Evolutionary conservation across 2,888 invertebrate genomes (phyloP).

Genomic region (Phaonia tiefii): DNA sequence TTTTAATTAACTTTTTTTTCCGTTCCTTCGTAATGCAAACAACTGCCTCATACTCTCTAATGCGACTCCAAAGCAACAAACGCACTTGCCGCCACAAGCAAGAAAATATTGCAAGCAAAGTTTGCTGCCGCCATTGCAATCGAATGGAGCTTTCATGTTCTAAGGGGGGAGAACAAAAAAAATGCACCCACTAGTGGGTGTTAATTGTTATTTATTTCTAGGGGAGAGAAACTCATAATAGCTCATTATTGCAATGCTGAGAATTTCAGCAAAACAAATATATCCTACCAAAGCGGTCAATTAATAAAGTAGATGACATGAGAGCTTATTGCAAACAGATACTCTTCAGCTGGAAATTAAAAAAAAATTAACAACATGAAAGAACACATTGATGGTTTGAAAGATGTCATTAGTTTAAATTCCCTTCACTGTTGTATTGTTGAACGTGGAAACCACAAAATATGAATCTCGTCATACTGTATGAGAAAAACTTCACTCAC

Average conservation of each 20-base stretch:
- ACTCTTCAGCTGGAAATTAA: constrained; percentile 3
- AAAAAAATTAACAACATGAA: not conserved
- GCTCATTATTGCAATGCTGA: constrained; percentile 25
- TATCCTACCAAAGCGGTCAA: not conserved
- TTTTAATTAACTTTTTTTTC: constrained; percentile 49
- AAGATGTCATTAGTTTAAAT: not conserved
- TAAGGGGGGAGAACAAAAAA: not conserved
- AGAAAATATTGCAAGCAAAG: constrained; percentile 44
- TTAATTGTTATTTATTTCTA: constrained; percentile 56
- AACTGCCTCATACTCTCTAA: not conserved
- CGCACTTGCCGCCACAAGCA: constrained; percentile 42
- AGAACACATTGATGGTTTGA: not conserved
- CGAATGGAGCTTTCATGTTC: not conserved
- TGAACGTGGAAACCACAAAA: not conserved
- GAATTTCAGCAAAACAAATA: not conserved
- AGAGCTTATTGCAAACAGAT: constrained; percentile 26
- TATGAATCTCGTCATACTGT: not conserved
- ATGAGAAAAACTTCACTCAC: not conserved
- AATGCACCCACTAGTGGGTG: constrained; percentile 54
- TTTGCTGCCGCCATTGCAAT: constrained; percentile 32
- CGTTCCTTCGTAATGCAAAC: not conserved
- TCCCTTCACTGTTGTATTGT: too few relatives aligned
- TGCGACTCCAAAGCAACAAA: constrained; percentile 8
- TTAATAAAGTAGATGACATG: constrained; percentile 15
- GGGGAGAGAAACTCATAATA: not conserved